Base-by-base conservation (phyloP, 1,140 invertebrate genomes). In the Lycorma delicatula region DNA sequence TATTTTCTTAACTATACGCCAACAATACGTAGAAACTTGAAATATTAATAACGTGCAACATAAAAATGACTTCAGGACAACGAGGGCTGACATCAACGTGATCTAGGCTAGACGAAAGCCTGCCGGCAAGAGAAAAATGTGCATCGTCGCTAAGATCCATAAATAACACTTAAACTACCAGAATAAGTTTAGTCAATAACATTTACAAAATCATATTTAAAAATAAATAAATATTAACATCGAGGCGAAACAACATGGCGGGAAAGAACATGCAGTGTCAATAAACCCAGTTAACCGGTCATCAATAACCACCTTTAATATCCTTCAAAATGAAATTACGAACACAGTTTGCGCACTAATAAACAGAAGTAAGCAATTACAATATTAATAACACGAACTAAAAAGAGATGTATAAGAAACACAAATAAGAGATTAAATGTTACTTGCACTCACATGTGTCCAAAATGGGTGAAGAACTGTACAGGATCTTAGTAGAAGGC, bases 241-340 rank as follows among this genome's bases (percentile, higher is more conserved):
- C n/a, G n/a, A n/a, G n/a, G n/a, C 41, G 52, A 61, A 61, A 51
- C 60, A 61, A 61, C 60, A 61, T 61, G 60, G 60, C 60, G 60
- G 48, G 56, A 56, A 61, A 51, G 44, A 23, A 23, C 41, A 34
- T 50, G 31, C 60, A 54, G 56, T 61, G 60, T 61, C 60, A 61
- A 61, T 61, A 61, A 61, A 61, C 60, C 52, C 46, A 58, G 55
- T 41, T 44, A 49, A 41, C 60, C 60, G 60, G 60, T 61, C 2
- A 47, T 9, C 4, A n/a, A 31, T 22, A 44, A 44, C 11, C 23
- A 1, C 5, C 23, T 18, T 9, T 16, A 18, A 44, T 20, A 44
- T 18, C 23, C 41, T 44, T 18, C 41, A 6, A 11, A 13, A 44
- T 44, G n/a, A 9, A 20, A n/a, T n/a, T n/a, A n/a, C n/a, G n/a